Conservation (phyloP, 1,140 invertebrate species). For the Aphidius gifuensis region DNA sequence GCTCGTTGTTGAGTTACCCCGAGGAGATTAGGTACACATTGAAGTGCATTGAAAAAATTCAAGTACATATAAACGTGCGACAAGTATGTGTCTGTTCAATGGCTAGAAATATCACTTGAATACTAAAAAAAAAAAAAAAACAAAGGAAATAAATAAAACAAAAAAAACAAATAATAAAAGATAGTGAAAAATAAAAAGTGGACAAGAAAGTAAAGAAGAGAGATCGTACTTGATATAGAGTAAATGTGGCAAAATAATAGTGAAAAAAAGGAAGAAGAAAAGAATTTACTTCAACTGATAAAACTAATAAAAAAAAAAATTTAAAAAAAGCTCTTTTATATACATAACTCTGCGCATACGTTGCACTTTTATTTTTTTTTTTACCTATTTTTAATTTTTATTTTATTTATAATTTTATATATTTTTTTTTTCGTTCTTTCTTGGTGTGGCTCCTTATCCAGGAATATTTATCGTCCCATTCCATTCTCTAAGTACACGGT, state of each 20-base stretch:
- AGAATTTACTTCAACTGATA: constrained; percentile 16
- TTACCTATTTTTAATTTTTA: constrained; percentile 4
- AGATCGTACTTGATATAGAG: too few relatives aligned
- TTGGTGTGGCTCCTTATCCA: constrained; percentile 25
- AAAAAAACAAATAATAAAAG: too few relatives aligned
- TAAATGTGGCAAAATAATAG: too few relatives aligned
- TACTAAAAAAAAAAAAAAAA: neutral
- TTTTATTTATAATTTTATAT: neutral
- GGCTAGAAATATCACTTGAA: too few relatives aligned
- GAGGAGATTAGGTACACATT: too few relatives aligned
- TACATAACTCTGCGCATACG: neutral
- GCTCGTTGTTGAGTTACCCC: neutral
- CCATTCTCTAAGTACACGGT: constrained; percentile 37
- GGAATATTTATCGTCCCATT: constrained; percentile 47
- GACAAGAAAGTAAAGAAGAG: too few relatives aligned
- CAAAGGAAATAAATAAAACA: too few relatives aligned
- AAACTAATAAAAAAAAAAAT: constrained; percentile 9
- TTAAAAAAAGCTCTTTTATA: constrained; percentile 1
- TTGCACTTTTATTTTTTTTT: constrained; percentile 5
- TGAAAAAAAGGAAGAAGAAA: neutral
- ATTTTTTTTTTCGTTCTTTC: constrained; percentile 6
- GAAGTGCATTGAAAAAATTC: neutral
- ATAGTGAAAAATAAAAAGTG: too few relatives aligned
- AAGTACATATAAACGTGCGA: constrained; percentile 5
- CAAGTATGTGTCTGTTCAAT: neutral